Percentiles rank a stretch among this genome's conserved stretches.
These are phyloP conservation scores for Tokudaia tokunoshimensis DNA, from an alignment of 2,797 vertebrate genomes.

Conservation along the genomic window DNA sequence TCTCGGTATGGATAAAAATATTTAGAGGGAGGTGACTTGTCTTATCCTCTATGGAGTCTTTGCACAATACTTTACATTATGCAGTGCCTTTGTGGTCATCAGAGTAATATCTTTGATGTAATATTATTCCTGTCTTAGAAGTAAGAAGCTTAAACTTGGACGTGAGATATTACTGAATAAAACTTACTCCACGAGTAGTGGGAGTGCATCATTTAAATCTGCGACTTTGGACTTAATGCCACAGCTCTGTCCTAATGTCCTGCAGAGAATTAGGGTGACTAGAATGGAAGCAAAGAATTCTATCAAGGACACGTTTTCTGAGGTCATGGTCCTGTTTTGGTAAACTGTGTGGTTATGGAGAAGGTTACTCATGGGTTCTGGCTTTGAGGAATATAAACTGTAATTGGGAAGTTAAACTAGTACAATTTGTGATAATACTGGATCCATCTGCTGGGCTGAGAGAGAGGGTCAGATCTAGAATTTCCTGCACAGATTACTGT, in stretches of 20 bases:
- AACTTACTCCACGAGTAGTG: background rate
- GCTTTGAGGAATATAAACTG: background rate
- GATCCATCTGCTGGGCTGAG: background rate
- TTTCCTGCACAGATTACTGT: conserved; percentile 56
- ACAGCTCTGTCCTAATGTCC: background rate
- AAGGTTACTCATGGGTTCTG: background rate
- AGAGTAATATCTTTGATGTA: background rate
- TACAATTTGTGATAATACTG: background rate
- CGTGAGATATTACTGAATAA: background rate
- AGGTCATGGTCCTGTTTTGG: background rate
- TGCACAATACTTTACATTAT: background rate
- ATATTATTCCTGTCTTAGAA: conserved; percentile 11
- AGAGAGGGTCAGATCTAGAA: background rate
- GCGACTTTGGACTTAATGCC: background rate
- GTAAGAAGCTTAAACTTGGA: conserved; percentile 22
- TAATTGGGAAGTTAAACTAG: background rate
- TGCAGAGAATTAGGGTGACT: background rate
- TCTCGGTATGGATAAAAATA: background rate
- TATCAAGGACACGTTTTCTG: background rate
- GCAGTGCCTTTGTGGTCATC: background rate
- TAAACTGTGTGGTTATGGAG: background rate
- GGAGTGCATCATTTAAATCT: conserved; percentile 37
- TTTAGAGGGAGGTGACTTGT: background rate
- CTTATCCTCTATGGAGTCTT: background rate
- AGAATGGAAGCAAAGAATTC: background rate